Evolutionary conservation across 1,140 invertebrate species (phyloP), one percentile per base, ranked within the genome.

Genomic region (Samia ricini): DNA sequence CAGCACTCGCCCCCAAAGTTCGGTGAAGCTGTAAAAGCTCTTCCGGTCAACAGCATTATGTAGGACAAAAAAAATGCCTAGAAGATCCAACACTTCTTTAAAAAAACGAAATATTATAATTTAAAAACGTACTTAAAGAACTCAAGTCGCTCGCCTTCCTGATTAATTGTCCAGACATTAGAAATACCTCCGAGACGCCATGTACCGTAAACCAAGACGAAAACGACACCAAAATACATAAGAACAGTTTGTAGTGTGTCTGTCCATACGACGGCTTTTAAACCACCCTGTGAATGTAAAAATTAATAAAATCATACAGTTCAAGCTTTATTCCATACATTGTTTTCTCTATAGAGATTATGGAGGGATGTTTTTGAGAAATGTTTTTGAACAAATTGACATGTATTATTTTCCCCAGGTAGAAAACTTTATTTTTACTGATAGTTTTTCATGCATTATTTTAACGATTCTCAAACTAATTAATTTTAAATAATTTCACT

Each of bases 241-340:
- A 95, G 83, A 33, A 92, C 73, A 15, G 94, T 92, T 86, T 96
- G 95, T 48, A 96, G 77, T 0, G 94, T 93, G 69, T 96, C 95
- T 0, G 95, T 94, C 94, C 94, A 94, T 52, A 96, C 92, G 0
- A 96, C 95, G 6, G 95, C 95, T 85, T 95, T 95, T 0, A 91
- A 75, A 0, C 90, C 90, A 60, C 90, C 90, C 90, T 91, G 72
- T 29, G 72, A 81, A 57, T 33, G 33, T 10, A 42, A 42, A 15
- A 10, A 10, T 10, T 42, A 42, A n/a, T n/a, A n/a, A n/a, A n/a
- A n/a, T n/a, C n/a, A n/a, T n/a, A n/a, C n/a, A n/a, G n/a, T n/a
- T n/a, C n/a, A n/a, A n/a, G n/a, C n/a, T n/a, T n/a, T n/a, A n/a
- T n/a, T n/a, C n/a, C n/a, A n/a, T n/a, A n/a, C n/a, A n/a, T n/a